phyloP scores from a whole-genome alignment of 23 tunicate genomes.

The Ascidia mentula region DNA sequence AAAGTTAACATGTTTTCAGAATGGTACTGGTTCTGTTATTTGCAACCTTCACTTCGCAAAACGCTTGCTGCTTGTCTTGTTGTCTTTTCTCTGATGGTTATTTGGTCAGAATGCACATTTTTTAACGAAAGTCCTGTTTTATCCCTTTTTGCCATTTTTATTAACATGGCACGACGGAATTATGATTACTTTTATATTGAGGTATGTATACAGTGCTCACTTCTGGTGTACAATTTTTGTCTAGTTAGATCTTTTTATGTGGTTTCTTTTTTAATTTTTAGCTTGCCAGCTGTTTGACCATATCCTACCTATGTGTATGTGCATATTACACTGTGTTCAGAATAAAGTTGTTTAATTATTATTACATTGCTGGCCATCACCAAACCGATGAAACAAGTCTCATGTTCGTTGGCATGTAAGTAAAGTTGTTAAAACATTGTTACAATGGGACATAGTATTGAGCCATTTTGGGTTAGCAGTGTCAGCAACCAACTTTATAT shows the following conservation, averaged over 20 bases:
- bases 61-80: constrained; percentile 46
- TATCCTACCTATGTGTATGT: constrained; percentile 94
- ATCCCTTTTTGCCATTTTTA: constrained; percentile 94
- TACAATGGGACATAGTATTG: neutral
- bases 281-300: constrained; percentile 76
- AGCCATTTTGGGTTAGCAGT: neutral
- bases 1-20: constrained; percentile 13
- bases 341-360: constrained; percentile 92
- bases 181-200: constrained; percentile 89
- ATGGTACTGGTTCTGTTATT: constrained; percentile 89
- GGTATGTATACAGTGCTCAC: too few relatives aligned
- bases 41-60: constrained; percentile 50
- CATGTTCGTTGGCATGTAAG: constrained; percentile 96
- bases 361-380: constrained; percentile 97
- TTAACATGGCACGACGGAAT: constrained; percentile 59
- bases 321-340: constrained; percentile 98
- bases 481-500: too few relatives aligned
- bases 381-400: constrained; percentile 95
- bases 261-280: constrained; percentile 18
- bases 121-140: constrained; percentile 85
- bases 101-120: constrained; percentile 99
- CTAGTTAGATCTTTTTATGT: neutral
- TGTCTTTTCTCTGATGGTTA: constrained; percentile 78
- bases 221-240: too few relatives aligned
- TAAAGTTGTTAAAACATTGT: neutral